Conservation (phyloP, 2,888 invertebrate genomes). For the Cheilosia grossa region DNA sequence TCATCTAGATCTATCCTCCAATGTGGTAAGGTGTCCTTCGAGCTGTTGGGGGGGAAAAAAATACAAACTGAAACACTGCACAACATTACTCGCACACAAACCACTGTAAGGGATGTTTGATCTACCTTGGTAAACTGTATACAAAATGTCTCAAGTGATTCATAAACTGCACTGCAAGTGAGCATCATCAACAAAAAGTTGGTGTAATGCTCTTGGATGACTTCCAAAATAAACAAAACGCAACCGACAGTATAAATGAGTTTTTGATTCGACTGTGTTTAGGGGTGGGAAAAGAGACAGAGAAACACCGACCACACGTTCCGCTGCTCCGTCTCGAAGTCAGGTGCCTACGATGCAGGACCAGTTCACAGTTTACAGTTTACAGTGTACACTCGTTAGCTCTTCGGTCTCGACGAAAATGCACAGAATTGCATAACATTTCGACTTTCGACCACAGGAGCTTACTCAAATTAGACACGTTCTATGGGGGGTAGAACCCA, state of each 20-base stretch:
- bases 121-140: conserved; percentile 7
- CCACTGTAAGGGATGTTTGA: conserved; percentile 35
- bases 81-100: neutral
- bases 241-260: conserved; percentile 59
- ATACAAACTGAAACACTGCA: neutral
- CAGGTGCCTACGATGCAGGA: conserved; percentile 60
- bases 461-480: conserved; percentile 37
- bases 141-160: conserved; percentile 64
- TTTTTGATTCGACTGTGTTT: conserved; percentile 57
- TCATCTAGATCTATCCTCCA: conserved; percentile 25
- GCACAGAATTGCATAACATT: conserved; percentile 38
- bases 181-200: conserved; percentile 57
- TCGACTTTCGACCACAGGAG: conserved; percentile 18
- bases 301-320: neutral
- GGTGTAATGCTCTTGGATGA: conserved; percentile 43
- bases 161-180: conserved; percentile 57
- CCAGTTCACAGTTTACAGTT: conserved; percentile 1
- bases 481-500: neutral
- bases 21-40: conserved; percentile 30
- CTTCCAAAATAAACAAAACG: conserved; percentile 53
- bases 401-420: conserved; percentile 13
- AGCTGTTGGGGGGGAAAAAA: neutral
- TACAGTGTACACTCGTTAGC: conserved; percentile 53
- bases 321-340: neutral
- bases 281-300: neutral